These are phyloP conservation scores for Hippocampus comes DNA, from an alignment of 2,113 vertebrate genomes.

Conservation along the genomic window DNA sequence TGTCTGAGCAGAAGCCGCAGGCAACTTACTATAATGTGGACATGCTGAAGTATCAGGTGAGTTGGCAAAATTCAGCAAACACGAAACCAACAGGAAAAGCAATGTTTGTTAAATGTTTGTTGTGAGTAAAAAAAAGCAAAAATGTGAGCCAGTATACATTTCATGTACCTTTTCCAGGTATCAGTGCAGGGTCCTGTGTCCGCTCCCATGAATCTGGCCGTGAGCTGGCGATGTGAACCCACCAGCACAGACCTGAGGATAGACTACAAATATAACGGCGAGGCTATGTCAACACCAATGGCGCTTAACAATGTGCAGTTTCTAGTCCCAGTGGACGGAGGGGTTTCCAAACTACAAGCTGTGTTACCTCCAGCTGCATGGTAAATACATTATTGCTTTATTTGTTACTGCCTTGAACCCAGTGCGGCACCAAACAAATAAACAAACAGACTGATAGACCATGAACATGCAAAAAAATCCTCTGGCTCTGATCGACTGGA, in stretches of 20 bases:
- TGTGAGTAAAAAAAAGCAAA: not conserved
- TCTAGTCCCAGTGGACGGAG: slow-evolving; percentile 88
- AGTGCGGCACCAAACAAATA: not conserved
- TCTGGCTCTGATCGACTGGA: not conserved
- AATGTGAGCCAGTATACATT: not conserved
- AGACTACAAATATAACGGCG: slow-evolving; percentile 95
- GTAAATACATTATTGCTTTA: slow-evolving; percentile 59
- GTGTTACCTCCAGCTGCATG: slow-evolving; percentile 94
- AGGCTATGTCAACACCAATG: slow-evolving; percentile 85
- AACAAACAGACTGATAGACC: not conserved
- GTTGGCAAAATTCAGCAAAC: slow-evolving; percentile 2
- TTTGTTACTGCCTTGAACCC: not conserved
- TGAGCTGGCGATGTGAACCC: slow-evolving; percentile 93
- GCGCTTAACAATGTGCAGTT: slow-evolving; percentile 98
- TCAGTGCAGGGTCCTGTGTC: slow-evolving; percentile 89
- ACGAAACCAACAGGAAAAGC: not conserved
- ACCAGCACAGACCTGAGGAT: slow-evolving; percentile 93
- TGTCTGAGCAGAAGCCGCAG: slow-evolving; percentile 96
- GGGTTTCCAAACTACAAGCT: slow-evolving; percentile 91
- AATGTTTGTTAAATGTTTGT: no score
- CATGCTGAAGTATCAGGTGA: slow-evolving; percentile 99
- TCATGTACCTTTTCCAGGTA: slow-evolving; percentile 70
- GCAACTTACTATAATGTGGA: slow-evolving; percentile 99
- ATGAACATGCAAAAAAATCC: not conserved
- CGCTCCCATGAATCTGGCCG: slow-evolving; percentile 90